These are phyloP conservation scores for Drosophila arawakana DNA, from an alignment of 1,140 invertebrate species.

Conservation along the genomic window DNA sequence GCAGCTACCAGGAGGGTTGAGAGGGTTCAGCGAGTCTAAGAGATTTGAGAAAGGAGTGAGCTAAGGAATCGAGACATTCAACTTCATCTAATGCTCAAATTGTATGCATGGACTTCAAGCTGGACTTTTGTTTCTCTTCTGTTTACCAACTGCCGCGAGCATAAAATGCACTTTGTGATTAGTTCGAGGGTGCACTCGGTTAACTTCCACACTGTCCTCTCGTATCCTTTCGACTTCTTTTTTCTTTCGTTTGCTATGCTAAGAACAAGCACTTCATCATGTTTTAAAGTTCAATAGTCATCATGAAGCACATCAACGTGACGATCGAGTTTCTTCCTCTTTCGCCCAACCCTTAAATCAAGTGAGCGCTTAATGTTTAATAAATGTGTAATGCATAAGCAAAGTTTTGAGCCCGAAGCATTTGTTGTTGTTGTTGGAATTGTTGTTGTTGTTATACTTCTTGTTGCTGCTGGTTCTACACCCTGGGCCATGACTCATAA, in stretches of 20 bases:
- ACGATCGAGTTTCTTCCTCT: constrained; percentile 53
- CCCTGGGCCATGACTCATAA: constrained; percentile 64
- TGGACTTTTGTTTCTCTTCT: constrained; percentile 76
- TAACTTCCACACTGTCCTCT: constrained; percentile 11
- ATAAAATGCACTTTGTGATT: constrained; percentile 81
- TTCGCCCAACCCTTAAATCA: constrained; percentile 66
- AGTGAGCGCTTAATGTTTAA: constrained; percentile 74
- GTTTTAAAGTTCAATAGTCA: constrained; percentile 80
- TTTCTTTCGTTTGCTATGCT: constrained; percentile 19
- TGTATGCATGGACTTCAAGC: constrained; percentile 70
- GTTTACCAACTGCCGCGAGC: constrained; percentile 79
- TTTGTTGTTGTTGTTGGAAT: constrained; percentile 25
- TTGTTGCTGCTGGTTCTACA: constrained; percentile 43
- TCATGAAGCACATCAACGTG: constrained; percentile 78
- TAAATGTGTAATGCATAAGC: constrained; percentile 80
- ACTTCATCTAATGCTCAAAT: constrained; percentile 64
- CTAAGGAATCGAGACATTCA: constrained; percentile 10
- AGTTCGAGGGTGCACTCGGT: constrained; percentile 71
- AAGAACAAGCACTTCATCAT: constrained; percentile 71
- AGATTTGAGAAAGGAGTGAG: background rate
- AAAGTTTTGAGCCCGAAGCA: constrained; percentile 62
- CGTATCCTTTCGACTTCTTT: background rate
- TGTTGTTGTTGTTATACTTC: constrained; percentile 35
- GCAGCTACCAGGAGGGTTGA: constrained; percentile 18
- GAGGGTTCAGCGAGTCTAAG: constrained; percentile 29